Evolutionary conservation across 2,113 vertebrate species (phyloP), one percentile per base, ranked within the genome.

Genomic region (Podiceps cristatus): DNA sequence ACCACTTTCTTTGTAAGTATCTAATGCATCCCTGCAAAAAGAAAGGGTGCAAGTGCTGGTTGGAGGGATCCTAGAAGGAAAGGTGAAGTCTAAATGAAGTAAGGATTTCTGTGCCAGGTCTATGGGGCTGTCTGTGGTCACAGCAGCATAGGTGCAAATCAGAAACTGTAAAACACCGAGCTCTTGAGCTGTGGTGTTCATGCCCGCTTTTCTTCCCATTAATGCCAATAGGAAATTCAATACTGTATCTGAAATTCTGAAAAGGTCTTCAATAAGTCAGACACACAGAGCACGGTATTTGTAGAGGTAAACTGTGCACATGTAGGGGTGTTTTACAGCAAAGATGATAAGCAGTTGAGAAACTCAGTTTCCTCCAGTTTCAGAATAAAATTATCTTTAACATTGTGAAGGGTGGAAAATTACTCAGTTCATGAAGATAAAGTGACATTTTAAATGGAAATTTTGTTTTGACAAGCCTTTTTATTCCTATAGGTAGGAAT

Each of bases 1-100:
- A 98, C 98, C 78, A 98, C 98, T 97, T 98, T 99, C 96, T 98
- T 77, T 98, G 96, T 80, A 98, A 96, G 63, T 99, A 98, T 47
- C 97, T 98, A 47, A 98, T 98, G 77, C 98, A 98, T 81, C 99
- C 98, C 98, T 99, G 93, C 44, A 91, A 53, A 67, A 87, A 73
- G 18, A 42, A 88, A 74, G 37, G 11, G 11, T 49, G 1, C 13
- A 77, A 45, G 42, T 42, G 13, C 16, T 13, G 4, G 8, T 18
- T 64, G 74, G 42, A 71, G 11, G 53, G 42, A 64, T 69, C 35
- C 27, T 75, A 40, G 37, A 86, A 68, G 49, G 59, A 73, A 73
- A 88, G 20, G 25, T 67, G 62, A 72, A 63, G 33, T 37, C 56
- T 72, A 59, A 72, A 76, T 22, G 59, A 81, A 80, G 6, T 50